Conservation (phyloP, 30 jellyfish, hydroid and myxozoan species). For the Pseudorhiza aurosa region DNA sequence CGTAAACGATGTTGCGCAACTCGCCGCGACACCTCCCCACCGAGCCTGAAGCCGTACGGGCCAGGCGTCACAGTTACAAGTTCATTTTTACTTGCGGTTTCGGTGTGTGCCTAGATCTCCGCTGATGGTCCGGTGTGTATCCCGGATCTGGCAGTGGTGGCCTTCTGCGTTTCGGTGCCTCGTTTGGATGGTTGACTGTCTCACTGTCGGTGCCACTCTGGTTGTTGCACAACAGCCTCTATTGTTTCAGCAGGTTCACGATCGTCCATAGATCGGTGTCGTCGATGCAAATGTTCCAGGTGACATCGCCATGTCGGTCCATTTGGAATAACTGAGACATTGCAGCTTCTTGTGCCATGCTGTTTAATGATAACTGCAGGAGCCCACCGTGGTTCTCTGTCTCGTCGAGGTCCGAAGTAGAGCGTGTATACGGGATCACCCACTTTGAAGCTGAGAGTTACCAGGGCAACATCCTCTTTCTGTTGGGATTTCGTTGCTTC, state of each 20-base stretch:
- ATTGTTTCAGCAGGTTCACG: neutral
- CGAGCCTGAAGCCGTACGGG: slow-evolving; percentile 9
- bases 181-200: slow-evolving; percentile 1
- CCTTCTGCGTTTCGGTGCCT: slow-evolving; percentile 17
- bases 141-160: slow-evolving; percentile 32
- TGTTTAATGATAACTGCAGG: slow-evolving; percentile 21
- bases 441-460: neutral
- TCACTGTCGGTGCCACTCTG: neutral
- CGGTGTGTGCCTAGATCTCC: slow-evolving; percentile 1
- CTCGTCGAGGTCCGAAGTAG: slow-evolving; percentile 21
- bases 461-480: slow-evolving; percentile 5
- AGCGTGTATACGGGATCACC: slow-evolving; percentile 29
- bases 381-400: slow-evolving; percentile 13
- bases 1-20: neutral
- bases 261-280: slow-evolving; percentile 8
- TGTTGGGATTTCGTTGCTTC: slow-evolving; percentile 23
- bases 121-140: slow-evolving; percentile 6
- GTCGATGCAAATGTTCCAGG: slow-evolving; percentile 42
- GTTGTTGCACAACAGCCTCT: neutral
- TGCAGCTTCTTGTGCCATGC: slow-evolving; percentile 6
- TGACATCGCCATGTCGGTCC: slow-evolving; percentile 35
- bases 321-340: slow-evolving; percentile 19
- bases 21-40: slow-evolving; percentile 28
- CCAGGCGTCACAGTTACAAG: slow-evolving; percentile 16
- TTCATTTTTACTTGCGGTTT: neutral